phyloP scores from a whole-genome alignment of 2,797 vertebrate species.

The Micromesistius poutassou region DNA sequence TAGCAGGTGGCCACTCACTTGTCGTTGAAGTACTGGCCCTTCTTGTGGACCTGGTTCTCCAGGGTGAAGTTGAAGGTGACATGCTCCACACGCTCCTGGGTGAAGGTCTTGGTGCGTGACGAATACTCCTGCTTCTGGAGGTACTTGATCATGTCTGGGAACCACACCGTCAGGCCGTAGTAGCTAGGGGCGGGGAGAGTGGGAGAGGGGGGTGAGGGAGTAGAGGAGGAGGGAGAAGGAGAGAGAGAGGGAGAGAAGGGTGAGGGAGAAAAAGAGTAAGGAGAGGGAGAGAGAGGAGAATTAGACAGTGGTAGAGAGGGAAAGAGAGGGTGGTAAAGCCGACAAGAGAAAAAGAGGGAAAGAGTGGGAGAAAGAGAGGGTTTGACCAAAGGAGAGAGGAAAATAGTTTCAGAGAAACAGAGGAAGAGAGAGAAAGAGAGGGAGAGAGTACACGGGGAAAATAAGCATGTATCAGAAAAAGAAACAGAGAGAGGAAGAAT shows the following conservation, averaged over 20 bases:
- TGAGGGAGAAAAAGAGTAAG: neutral
- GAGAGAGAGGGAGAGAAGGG: neutral
- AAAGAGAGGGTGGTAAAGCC: too few relatives aligned
- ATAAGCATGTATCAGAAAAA: too few relatives aligned
- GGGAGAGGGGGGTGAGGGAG: slow-evolving; percentile 1
- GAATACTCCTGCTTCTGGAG: slow-evolving; percentile 90
- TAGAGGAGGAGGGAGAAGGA: neutral
- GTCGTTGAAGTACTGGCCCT: slow-evolving; percentile 94
- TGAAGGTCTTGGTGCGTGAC: slow-evolving; percentile 87
- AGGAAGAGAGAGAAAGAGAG: neutral
- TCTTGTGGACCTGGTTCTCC: slow-evolving; percentile 94
- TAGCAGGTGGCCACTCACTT: slow-evolving; percentile 73
- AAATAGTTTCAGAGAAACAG: neutral
- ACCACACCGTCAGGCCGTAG: slow-evolving; percentile 96
- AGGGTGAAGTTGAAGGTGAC: slow-evolving; percentile 98
- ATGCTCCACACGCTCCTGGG: slow-evolving; percentile 87
- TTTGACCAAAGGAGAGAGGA: neutral
- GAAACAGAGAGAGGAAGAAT: neutral
- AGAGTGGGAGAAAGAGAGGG: slow-evolving; percentile 2
- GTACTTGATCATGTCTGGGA: slow-evolving; percentile 98
- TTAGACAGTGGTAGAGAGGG: neutral
- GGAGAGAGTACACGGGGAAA: too few relatives aligned
- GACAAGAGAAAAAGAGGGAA: neutral
- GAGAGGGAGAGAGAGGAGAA: neutral
- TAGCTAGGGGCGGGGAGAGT: slow-evolving; percentile 72